Evolutionary conservation across 2,797 vertebrate species (phyloP), one percentile per base, ranked within the genome.

Genomic region (Anabas testudineus): DNA sequence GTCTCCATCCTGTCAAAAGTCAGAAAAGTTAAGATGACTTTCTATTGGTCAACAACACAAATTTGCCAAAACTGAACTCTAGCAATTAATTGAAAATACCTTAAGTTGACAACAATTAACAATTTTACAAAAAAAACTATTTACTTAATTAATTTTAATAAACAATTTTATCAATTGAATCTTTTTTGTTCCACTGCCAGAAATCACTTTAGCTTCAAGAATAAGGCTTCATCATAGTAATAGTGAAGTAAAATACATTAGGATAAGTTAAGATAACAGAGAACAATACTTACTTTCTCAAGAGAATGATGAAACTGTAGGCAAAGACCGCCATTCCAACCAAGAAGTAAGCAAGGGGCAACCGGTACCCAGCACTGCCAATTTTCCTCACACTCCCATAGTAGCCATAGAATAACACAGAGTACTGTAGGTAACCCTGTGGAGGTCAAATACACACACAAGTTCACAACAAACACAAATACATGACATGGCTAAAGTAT

Each of bases 261-360:
- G 28, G 19, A 36, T 42, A 36, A 58, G 10, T 18, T 65, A 46
- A n/a, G n/a, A n/a, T n/a, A 72, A 58, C 58, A 42, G 13, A 74
- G 7, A 24, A 9, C 18, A 16, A 26, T 62, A 7, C 88, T 91
- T 96, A 99, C 98, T 97, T 99, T 91, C 96, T 96, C 28, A 99
- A 80, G 24, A 99, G 95, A 73, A 96, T 95, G 93, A 99, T 95
- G 94, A 99, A 99, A 87, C 98, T 99, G 93, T 97, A 99, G 46
- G 96, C 97, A 73, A 99, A 99, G 63, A 99, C 96, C 0, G 96
- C 97, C 97, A 99, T 98, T 56, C 98, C 98, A 57, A 98, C 98
- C 74, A 99, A 94, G 91, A 99, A 99, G 82, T 99, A 99, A 0
- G 98, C 98, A 41, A 99, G 91, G 1, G 98, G 98, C 64, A 99